Evolutionary conservation across 2,113 vertebrate species (phyloP), one percentile per base, ranked within the genome.

Genomic region (Caloenas nicobarica): DNA sequence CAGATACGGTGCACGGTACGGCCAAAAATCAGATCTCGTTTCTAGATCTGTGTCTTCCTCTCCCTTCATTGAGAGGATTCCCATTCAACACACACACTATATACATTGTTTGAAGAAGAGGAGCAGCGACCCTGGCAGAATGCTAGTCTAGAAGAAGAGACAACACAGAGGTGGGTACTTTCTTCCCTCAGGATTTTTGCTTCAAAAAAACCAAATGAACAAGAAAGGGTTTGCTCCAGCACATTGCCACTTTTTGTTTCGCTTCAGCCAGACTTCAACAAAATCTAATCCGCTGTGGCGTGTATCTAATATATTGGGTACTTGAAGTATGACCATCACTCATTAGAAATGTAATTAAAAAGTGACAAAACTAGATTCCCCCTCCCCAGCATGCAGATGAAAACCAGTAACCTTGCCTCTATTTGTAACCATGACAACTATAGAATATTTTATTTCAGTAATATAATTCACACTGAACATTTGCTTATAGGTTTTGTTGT

Each of bases 391-490:
- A 97, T 74, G 96, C 96, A 97, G 96, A 97, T 97, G 95, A 98
- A 98, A 98, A 98, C 97, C 97, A 97, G 97, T 97, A 98, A 97
- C 95, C 97, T 95, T 97, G 98, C 97, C 98, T 98, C 97, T 98
- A 97, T 98, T 98, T 98, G 98, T 98, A 98, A 97, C 97, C 98
- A 98, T 98, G 97, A 97, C 97, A 97, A 98, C 97, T 97, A 98
- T 98, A 98, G 96, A 97, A 97, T 98, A 97, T 98, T 98, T 98
- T 97, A 97, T 97, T 98, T 97, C 94, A 34, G 97, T 96, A 97
- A 96, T 97, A 97, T 95, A 97, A 97, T 97, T 96, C 95, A 96
- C 94, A 91, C 92, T 86, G 96, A 97, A 97, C 96, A 92, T 97
- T 97, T 97, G 90, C 96, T 97, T 93, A 85, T 61, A 96, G 93